Conservation (phyloP, 2,113 vertebrate species). For the Perca flavescens region DNA sequence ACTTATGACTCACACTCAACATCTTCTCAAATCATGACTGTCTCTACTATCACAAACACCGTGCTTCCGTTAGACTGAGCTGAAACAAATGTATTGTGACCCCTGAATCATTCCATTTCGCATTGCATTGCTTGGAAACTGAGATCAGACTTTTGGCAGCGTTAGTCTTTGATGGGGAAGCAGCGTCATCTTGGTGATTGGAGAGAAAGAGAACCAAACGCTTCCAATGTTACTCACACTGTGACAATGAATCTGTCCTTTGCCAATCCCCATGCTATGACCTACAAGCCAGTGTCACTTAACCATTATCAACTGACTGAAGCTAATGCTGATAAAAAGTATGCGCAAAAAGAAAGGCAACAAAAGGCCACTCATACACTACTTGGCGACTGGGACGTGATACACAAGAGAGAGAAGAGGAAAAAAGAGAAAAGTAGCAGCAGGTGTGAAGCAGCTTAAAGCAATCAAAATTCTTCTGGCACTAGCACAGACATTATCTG, state of each 20-base stretch:
- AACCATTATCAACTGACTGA: slow-evolving; percentile 29
- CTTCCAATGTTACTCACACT: slow-evolving; percentile 58
- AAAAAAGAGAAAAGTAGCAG: slow-evolving; percentile 31
- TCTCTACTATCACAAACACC: slow-evolving; percentile 59
- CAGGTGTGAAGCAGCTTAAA: slow-evolving; percentile 80
- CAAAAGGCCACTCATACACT: slow-evolving; percentile 5
- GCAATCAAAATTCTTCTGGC: slow-evolving; percentile 50
- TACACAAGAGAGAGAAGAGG: slow-evolving; percentile 12
- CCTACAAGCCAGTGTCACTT: slow-evolving; percentile 31
- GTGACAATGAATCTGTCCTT: slow-evolving; percentile 56
- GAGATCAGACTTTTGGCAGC: slow-evolving; percentile 80
- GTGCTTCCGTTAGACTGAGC: slow-evolving; percentile 34
- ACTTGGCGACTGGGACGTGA: slow-evolving; percentile 21
- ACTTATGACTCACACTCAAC: slow-evolving; percentile 69
- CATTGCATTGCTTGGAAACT: slow-evolving; percentile 70
- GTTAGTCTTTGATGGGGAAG: slow-evolving; percentile 56
- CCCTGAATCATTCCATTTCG: slow-evolving; percentile 60
- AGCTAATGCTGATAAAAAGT: slow-evolving; percentile 28
- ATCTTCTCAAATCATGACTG: slow-evolving; percentile 57
- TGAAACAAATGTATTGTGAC: slow-evolving; percentile 54
- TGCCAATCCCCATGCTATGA: slow-evolving; percentile 30
- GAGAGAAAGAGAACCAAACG: slow-evolving; percentile 64
- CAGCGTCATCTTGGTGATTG: slow-evolving; percentile 67
- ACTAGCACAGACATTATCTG: slow-evolving; percentile 59
- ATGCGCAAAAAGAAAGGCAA: slow-evolving; percentile 13